Conservation (phyloP, 2,113 vertebrate species). For the Muscicapa adusta region DNA sequence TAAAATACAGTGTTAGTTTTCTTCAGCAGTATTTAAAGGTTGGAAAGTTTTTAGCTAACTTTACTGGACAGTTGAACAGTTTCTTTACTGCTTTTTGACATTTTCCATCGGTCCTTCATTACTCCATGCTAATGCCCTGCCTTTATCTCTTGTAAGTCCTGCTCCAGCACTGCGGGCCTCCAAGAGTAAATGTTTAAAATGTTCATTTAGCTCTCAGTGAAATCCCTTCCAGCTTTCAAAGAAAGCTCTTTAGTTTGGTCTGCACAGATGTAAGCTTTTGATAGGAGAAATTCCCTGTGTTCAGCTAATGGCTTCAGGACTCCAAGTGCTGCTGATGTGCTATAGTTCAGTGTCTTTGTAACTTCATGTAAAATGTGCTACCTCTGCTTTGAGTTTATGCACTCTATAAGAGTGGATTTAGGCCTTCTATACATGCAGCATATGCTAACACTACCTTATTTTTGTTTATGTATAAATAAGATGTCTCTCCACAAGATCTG, state of each 20-base stretch:
- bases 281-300: neutral
- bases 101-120: neutral
- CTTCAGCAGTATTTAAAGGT: neutral
- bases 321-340: neutral
- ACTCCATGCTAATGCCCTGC: neutral
- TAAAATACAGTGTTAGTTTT: neutral
- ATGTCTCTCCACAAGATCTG: neutral
- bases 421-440: neutral
- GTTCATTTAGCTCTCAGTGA: neutral
- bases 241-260: conserved; percentile 18
- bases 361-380: neutral
- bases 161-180: neutral
- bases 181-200: conserved; percentile 30
- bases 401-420: neutral
- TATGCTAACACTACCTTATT: neutral
- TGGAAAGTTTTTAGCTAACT: neutral
- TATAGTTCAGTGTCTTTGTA: neutral
- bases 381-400: neutral
- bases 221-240: conserved; percentile 35
- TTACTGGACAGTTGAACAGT: neutral
- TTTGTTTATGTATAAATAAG: conserved; percentile 12
- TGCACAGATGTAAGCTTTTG: neutral
- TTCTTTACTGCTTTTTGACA: neutral
- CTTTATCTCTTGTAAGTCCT: neutral
- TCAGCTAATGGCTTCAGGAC: neutral